These are phyloP conservation scores for Noctilio leporinus DNA, from an alignment of 2,113 vertebrate genomes.

Conservation along the genomic window DNA sequence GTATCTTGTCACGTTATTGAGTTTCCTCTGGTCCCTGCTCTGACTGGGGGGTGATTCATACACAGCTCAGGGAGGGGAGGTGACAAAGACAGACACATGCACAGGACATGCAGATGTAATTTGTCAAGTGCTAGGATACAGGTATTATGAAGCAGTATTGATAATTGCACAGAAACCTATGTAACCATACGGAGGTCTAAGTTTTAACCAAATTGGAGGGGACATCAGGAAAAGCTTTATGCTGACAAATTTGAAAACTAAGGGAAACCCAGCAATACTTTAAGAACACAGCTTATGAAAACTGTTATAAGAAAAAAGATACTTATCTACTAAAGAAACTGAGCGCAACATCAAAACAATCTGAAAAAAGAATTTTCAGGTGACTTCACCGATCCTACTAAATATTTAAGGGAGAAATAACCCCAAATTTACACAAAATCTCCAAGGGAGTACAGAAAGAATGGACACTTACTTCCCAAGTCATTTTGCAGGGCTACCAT, in stretches of 20 bases:
- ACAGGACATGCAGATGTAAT: accelerated
- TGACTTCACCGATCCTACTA: not conserved
- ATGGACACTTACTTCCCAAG: not conserved
- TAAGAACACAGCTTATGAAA: not conserved
- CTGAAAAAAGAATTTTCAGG: not conserved
- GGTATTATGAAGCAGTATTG: accelerated
- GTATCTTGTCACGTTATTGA: not conserved
- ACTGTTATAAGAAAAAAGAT: not conserved
- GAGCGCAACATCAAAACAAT: not conserved
- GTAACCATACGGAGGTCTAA: accelerated
- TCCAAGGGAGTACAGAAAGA: not conserved
- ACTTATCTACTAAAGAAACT: not conserved
- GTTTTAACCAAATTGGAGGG: not conserved
- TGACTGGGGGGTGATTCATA: accelerated
- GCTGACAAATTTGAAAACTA: not conserved
- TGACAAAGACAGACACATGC: not conserved
- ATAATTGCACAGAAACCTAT: too few species aligned
- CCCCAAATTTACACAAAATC: not conserved
- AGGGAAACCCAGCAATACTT: not conserved
- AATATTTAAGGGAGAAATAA: not conserved
- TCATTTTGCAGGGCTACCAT: not conserved
- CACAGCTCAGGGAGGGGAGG: not conserved
- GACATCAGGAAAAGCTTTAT: not conserved
- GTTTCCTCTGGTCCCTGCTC: not conserved
- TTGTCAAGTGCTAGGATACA: accelerated